Evolutionary conservation across 2,888 invertebrate genomes (phyloP), one percentile per base, ranked within the genome.

Genomic region (Adineta ricciae): DNA sequence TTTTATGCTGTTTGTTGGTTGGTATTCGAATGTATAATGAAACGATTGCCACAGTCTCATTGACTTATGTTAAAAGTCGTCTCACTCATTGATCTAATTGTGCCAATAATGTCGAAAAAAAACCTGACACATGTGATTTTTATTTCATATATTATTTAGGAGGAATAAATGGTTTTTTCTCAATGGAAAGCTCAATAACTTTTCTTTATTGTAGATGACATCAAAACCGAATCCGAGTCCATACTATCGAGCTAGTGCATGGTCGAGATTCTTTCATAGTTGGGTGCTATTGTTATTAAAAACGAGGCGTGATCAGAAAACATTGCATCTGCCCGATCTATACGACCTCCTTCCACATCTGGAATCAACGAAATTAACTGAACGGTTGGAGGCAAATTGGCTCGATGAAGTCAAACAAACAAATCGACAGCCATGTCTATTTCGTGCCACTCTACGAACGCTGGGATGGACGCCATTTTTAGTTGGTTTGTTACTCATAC

Each of bases 1-100:
- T 98, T 83, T 92, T 99, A 0, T 98, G 98, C 90, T 95, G 95
- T 88, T 93, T 98, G 85, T 94, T 97, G 91, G 97, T 97, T 64
- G 19, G 82, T 49, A 54, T 54, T 83, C 52, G 46, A 54, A 24
- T 84, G 24, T 64, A 64, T 27, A 27, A 64, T 27, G 27, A n/a
- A 64, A 64, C 27, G 14, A 64, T 64, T 21, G 56, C 56, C 19
- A 50, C 50, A 50, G 19, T 19, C 19, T 50, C 19, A 50, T 50
- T 9, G 19, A 50, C 14, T 9, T 19, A 50, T 3, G 2, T 50
- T 19, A 50, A 9, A 50, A 9, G 19, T 19, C 50, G 50, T 50
- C 50, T 50, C 50, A 9, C 14, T 50, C 50, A 2, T 50, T 19
- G 19, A 50, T 50, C 50, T 16, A 19, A 16, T 16, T 19, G 14